Base-by-base conservation (phyloP, 2,113 vertebrate genomes). In the Trochalopteron elliotii region DNA sequence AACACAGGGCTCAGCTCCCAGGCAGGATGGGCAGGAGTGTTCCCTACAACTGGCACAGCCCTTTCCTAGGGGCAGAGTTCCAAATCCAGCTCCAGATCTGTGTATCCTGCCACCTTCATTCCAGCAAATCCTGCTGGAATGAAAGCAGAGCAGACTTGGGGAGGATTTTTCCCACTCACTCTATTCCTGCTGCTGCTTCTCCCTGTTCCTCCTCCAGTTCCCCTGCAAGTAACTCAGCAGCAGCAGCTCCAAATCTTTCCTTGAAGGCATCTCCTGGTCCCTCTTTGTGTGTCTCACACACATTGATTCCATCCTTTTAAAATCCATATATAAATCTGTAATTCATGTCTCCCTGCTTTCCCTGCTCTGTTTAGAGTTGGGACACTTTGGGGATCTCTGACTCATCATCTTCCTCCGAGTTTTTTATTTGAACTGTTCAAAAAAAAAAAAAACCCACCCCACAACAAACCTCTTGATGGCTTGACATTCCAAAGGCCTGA, bases 61-160 rank as follows among this genome's bases (percentile, higher is more conserved):
- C 90, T 84, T 74, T 25, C 78, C 68, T 23, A 2, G 90, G 80
- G 50, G 44, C 5, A 3, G 12, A 16, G 57, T 12, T 88, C n/a
- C 56, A 88, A 92, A 70, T 25, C 64, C n/a, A 89, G 89, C 83
- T 44, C 2, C 31, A 19, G 84, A 75, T 47, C 47, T 79, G 80
- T 95, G 88, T 95, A 61, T 88, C 88, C 75, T 90, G 92, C 50
- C 71, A 5, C 80, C 85, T 69, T 49, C 78, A 19, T 85, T 83
- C 92, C 83, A 78, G 93, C 83, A 74, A 33, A 82, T 56, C 52
- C 85, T 35, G 59, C 61, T 75, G 20, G 92, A 76, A n/a, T 19
- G 82, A 86, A 79, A 79, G 92, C 92, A 90, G n/a, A n/a, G 42
- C 71, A 86, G 82, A 25, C 82, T 65, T 0, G 10, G 67, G 68